Evolutionary conservation across 1,140 invertebrate genomes (phyloP).

Genomic region (Drosophila truncata): DNA sequence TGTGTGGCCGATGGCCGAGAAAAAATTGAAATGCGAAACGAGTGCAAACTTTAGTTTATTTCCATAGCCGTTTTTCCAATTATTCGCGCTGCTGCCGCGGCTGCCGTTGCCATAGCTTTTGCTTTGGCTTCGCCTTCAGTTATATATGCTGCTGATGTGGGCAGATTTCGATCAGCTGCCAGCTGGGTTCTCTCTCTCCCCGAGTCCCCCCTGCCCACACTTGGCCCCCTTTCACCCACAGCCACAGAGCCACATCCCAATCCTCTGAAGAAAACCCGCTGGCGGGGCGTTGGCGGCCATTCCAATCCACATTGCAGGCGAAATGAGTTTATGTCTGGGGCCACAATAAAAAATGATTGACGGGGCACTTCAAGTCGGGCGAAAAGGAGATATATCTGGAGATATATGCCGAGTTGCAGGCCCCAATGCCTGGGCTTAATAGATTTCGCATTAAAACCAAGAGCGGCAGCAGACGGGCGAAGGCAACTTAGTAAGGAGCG

Average conservation of each 20-base stretch:
- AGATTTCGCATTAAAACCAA: slow-evolving; percentile 52
- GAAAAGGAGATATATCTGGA: slow-evolving; percentile 42
- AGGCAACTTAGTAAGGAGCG: slow-evolving; percentile 45
- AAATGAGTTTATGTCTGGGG: slow-evolving; percentile 82
- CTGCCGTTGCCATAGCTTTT: slow-evolving; percentile 26
- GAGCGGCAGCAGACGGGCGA: neutral
- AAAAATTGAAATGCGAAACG: slow-evolving; percentile 72
- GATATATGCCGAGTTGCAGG: slow-evolving; percentile 42
- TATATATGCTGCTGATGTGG: slow-evolving; percentile 62
- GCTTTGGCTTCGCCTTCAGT: slow-evolving; percentile 10
- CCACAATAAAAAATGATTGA: slow-evolving; percentile 83
- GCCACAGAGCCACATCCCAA: slow-evolving; percentile 2
- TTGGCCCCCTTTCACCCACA: slow-evolving; percentile 43
- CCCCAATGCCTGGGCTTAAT: slow-evolving; percentile 27
- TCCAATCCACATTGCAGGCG: slow-evolving; percentile 64
- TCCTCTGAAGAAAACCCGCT: slow-evolving; percentile 42
- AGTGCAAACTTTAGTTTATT: slow-evolving; percentile 80
- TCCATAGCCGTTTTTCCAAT: slow-evolving; percentile 79
- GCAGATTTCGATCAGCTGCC: slow-evolving; percentile 65
- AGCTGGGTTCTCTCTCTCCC: slow-evolving; percentile 32
- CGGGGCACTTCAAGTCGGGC: slow-evolving; percentile 73
- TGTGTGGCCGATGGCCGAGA: slow-evolving; percentile 52
- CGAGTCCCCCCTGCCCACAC: slow-evolving; percentile 5
- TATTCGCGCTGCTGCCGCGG: slow-evolving; percentile 59
- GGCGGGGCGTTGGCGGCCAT: slow-evolving; percentile 69